Percentiles rank a stretch among this genome's conserved stretches.
Conservation (phyloP, 2,113 vertebrate genomes). For the Vidua chalybeata region DNA sequence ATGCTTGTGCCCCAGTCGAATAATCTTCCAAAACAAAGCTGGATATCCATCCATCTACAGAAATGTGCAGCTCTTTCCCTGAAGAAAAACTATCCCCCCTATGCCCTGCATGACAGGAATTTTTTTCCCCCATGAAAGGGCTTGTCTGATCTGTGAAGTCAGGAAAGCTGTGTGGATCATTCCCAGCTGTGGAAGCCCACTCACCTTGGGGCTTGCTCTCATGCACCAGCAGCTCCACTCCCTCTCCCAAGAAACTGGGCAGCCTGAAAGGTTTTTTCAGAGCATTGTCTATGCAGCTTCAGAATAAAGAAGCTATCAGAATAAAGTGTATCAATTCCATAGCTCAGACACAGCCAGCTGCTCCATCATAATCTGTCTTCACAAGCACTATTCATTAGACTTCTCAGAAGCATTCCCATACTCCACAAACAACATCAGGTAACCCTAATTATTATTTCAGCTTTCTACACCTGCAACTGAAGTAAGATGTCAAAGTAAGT, state of each 20-base stretch:
- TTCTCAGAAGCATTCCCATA: background rate
- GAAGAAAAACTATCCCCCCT: background rate
- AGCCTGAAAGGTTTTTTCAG: background rate
- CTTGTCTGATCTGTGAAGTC: background rate
- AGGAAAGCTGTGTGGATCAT: background rate
- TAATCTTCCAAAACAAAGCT: background rate
- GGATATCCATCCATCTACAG: background rate
- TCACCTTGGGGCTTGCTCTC: background rate
- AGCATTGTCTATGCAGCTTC: background rate
- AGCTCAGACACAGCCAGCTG: background rate
- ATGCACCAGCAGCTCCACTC: background rate
- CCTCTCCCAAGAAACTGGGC: background rate
- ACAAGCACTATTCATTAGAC: background rate
- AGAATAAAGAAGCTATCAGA: background rate
- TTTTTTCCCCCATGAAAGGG: rapidly evolving
- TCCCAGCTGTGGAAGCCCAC: background rate
- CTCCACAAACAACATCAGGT: background rate
- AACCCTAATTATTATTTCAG: background rate
- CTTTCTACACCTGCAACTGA: background rate
- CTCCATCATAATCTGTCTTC: background rate
- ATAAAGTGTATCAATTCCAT: background rate
- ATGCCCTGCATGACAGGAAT: background rate
- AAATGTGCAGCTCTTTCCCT: background rate
- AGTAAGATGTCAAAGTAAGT: background rate
- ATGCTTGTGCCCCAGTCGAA: background rate